phyloP scores from a whole-genome alignment of 2,888 invertebrate genomes.

The Drosophila algonquin region DNA sequence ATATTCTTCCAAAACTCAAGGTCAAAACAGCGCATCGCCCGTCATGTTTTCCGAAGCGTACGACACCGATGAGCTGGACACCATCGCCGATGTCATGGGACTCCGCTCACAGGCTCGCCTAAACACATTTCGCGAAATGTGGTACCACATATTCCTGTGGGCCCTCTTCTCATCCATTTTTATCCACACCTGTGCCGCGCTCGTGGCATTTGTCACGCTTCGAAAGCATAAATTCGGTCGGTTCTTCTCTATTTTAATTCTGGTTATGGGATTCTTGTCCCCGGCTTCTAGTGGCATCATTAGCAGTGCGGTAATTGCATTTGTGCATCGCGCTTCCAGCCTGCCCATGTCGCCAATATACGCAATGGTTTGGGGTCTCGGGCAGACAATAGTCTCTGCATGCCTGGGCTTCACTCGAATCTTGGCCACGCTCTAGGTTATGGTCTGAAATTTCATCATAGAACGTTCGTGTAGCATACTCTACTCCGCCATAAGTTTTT shows the following conservation, averaged over 20 bases:
- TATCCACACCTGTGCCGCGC: constrained; percentile 95
- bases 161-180: constrained; percentile 96
- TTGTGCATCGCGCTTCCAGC: constrained; percentile 95
- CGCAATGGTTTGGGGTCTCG: constrained; percentile 97
- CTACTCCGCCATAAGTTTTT: neutral
- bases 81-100: constrained; percentile 88
- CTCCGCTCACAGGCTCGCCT: constrained; percentile 88
- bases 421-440: constrained; percentile 92
- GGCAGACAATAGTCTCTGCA: constrained; percentile 94
- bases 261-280: constrained; percentile 94
- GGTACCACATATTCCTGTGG: constrained; percentile 98
- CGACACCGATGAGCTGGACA: constrained; percentile 86
- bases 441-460: constrained; percentile 16
- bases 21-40: neutral
- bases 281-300: constrained; percentile 95
- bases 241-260: constrained; percentile 94
- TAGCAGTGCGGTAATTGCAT: constrained; percentile 96
- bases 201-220: constrained; percentile 95
- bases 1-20: neutral
- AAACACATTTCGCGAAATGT: constrained; percentile 94
- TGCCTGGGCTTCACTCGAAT: constrained; percentile 97
- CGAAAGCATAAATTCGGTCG: constrained; percentile 97
- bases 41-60: constrained; percentile 81
- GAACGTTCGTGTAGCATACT: neutral
- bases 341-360: constrained; percentile 95